These are phyloP conservation scores for Gulo gulo DNA, from an alignment of 2,113 vertebrate genomes.

Conservation along the genomic window DNA sequence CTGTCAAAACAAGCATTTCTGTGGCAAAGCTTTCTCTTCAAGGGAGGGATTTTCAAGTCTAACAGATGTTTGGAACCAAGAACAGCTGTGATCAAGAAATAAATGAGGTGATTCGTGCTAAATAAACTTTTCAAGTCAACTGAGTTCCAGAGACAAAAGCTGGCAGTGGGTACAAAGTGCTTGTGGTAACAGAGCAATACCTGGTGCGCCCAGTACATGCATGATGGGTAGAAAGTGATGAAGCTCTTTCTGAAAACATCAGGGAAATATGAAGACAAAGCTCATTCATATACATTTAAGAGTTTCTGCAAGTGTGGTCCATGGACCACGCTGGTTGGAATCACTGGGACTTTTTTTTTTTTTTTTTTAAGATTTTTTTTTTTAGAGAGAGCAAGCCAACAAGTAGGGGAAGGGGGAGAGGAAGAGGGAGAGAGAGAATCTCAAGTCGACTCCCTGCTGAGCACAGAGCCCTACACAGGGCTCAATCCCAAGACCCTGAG, in stretches of 20 bases:
- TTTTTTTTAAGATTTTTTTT: neutral
- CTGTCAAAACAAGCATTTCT: neutral
- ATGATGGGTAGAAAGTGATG: neutral
- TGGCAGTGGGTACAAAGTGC: neutral
- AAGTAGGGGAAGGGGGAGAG: neutral
- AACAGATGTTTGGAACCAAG: constrained; percentile 5
- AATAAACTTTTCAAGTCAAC: neutral
- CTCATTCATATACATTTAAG: neutral
- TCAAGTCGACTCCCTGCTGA: neutral
- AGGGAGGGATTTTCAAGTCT: neutral
- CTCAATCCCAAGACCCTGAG: neutral
- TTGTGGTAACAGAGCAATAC: neutral
- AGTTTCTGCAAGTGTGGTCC: neutral
- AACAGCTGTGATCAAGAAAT: neutral
- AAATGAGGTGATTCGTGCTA: neutral
- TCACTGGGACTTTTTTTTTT: neutral
- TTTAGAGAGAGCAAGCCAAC: neutral
- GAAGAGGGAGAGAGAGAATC: neutral
- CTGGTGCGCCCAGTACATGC: neutral
- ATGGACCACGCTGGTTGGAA: neutral
- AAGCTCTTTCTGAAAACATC: neutral
- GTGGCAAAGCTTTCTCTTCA: neutral
- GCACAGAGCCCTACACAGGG: neutral
- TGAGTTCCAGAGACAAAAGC: neutral
- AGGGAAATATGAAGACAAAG: neutral